These are phyloP conservation scores for Trichomalopsis sarcophagae DNA, from an alignment of 1,140 invertebrate genomes.

Conservation along the genomic window DNA sequence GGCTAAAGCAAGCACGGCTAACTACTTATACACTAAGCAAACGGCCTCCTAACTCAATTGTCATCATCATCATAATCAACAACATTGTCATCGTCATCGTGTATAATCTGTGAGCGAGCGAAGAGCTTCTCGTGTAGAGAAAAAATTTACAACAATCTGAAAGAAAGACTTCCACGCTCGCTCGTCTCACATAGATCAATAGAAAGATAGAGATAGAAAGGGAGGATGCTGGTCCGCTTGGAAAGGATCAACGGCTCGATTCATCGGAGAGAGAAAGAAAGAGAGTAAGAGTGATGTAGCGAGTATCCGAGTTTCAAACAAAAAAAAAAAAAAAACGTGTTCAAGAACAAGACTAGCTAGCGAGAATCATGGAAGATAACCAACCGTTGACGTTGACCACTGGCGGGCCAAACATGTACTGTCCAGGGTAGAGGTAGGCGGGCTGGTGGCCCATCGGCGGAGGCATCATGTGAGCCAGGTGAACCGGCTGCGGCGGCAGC, in stretches of 20 bases:
- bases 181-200: not conserved
- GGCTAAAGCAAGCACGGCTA: conserved; percentile 49
- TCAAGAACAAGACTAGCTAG: not conserved
- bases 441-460: conserved; percentile 61
- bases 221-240: not conserved
- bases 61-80: not conserved
- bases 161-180: not conserved
- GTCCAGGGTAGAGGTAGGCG: conserved; percentile 73
- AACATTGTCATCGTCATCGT: no score
- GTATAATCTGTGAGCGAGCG: no score
- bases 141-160: not conserved
- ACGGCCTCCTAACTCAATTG: not conserved
- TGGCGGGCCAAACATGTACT: conserved; percentile 74
- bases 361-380: conserved; percentile 48
- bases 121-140: not conserved
- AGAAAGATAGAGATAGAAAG: not conserved
- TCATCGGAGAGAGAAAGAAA: not conserved
- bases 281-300: conserved; percentile 1
- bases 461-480: conserved; percentile 65
- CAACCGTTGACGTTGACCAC: conserved; percentile 74
- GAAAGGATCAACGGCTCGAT: not conserved
- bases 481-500: conserved; percentile 65
- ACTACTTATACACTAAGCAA: conserved; percentile 22
- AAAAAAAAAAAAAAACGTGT: no score
- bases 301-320: not conserved